Conservation (phyloP, 2,113 vertebrate species). For the Psophia crepitans region DNA sequence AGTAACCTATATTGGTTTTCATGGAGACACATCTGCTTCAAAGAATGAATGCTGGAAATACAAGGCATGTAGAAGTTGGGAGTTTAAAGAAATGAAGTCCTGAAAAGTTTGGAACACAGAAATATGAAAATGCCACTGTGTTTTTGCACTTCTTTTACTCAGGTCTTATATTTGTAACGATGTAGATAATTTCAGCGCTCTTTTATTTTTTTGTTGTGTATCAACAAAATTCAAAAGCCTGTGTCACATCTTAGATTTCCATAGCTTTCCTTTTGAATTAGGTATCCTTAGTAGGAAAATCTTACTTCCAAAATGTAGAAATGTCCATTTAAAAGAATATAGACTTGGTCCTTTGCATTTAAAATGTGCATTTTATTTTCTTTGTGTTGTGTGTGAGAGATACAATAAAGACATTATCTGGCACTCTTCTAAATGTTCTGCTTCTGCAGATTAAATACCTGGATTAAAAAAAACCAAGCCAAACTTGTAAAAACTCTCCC, state of each 20-base stretch:
- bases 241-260: background rate
- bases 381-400: background rate
- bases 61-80: background rate
- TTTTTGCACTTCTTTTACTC: background rate
- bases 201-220: background rate
- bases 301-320: background rate
- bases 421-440: background rate
- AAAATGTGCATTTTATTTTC: background rate
- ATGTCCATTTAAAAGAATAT: background rate
- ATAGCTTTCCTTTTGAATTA: background rate
- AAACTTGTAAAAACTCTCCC: background rate
- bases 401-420: background rate
- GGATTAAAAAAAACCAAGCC: background rate
- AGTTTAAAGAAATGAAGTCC: background rate
- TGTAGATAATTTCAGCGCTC: background rate
- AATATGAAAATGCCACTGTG: background rate
- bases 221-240: background rate
- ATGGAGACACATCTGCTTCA: background rate
- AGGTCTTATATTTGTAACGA: background rate
- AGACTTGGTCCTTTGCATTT: background rate
- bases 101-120: background rate
- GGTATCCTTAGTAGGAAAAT: background rate
- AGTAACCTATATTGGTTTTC: background rate
- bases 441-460: background rate
- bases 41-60: background rate